Conservation (phyloP, 2,113 vertebrate species). For the Copsychus sechellarum region DNA sequence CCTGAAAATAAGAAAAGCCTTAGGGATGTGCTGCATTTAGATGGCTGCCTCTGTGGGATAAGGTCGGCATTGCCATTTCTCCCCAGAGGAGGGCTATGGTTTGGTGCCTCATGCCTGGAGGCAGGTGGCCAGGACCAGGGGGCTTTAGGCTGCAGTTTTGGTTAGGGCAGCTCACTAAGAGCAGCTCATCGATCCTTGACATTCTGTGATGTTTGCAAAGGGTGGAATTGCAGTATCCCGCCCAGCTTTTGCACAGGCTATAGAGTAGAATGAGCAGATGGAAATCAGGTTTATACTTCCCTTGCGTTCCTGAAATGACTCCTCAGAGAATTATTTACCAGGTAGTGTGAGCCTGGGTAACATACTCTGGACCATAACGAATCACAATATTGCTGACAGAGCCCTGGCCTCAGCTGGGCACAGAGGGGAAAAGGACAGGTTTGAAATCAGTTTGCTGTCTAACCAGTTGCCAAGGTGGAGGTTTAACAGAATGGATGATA, state of each 20-base stretch:
- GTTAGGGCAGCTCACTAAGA: neutral
- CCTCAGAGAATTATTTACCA: slow-evolving; percentile 1
- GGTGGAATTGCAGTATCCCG: neutral
- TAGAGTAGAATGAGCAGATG: neutral
- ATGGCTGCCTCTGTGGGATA: neutral
- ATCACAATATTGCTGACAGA: neutral
- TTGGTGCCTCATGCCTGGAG: neutral
- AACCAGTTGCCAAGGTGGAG: slow-evolving; percentile 42
- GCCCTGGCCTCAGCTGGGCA: neutral
- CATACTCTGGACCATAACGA: neutral
- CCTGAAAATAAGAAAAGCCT: neutral
- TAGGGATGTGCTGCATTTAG: neutral
- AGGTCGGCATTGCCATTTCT: neutral
- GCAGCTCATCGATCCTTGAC: neutral
- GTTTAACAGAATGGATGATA: slow-evolving; percentile 1
- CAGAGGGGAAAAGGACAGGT: neutral
- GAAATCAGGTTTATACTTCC: neutral
- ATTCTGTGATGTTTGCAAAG: neutral
- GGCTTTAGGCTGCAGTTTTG: neutral
- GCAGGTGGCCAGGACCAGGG: fast-evolving
- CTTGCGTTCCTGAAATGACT: neutral
- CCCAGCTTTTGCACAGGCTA: neutral
- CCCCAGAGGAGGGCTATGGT: neutral
- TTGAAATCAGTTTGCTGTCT: slow-evolving; percentile 18
- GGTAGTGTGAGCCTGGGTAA: neutral